Percentiles rank a stretch among this genome's conserved stretches.
phyloP scores from a whole-genome alignment of 2,797 vertebrate genomes.

The Loris lydekkerianus region DNA sequence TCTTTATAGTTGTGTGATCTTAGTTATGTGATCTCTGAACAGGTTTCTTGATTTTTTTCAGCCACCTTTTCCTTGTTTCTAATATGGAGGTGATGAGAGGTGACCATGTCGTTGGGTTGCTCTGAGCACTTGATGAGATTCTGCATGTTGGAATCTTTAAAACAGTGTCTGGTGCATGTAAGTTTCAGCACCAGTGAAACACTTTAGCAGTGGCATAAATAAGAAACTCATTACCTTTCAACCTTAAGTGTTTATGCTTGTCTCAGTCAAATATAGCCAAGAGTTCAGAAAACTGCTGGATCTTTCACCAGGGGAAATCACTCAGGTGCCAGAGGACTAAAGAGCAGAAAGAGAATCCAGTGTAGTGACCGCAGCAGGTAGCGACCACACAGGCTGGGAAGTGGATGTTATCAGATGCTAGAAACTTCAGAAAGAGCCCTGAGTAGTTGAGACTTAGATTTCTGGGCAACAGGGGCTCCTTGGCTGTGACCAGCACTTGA shows the following conservation, averaged over 20 bases:
- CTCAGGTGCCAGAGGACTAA: neutral
- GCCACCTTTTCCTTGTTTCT: conserved; percentile 18
- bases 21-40: neutral
- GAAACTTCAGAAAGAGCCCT: neutral
- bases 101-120: neutral
- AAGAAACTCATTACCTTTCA: neutral
- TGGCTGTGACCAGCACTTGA: neutral
- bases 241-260: neutral
- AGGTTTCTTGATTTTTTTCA: neutral
- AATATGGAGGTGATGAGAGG: neutral
- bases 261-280: neutral
- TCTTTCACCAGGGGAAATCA: neutral
- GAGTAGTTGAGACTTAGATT: neutral
- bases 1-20: neutral
- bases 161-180: neutral
- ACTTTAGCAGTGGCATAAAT: neutral
- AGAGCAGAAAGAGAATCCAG: no score
- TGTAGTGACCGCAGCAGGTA: neutral
- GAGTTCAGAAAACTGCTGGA: neutral
- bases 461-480: neutral
- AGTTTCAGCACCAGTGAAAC: neutral
- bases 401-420: neutral
- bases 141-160: neutral
- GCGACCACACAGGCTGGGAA: neutral
- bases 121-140: neutral